A percentile compares a stretch with the other conserved stretches of the same genome.
phyloP scores from a whole-genome alignment of 2,888 invertebrate species.

The Drosophila picticornis region DNA sequence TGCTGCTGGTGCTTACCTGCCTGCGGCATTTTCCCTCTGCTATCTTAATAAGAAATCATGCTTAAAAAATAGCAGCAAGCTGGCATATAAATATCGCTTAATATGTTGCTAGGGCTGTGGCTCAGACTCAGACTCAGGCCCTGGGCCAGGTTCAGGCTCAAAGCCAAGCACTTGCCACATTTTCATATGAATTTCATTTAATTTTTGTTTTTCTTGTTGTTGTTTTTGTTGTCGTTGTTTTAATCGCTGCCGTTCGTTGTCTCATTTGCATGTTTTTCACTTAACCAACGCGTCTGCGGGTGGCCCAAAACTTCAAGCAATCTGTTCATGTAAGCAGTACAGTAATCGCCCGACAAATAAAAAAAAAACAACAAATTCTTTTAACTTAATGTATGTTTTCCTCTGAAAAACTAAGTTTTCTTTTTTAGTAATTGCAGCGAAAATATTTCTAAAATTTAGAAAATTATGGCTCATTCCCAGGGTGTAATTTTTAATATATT shows the following conservation, averaged over 20 bases:
- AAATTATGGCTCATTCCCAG: too few species aligned
- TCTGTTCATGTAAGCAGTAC: conserved; percentile 19
- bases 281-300: conserved; percentile 59
- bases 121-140: conserved; percentile 2
- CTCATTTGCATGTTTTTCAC: conserved; percentile 70
- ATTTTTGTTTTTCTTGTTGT: conserved; percentile 33
- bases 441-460: not conserved
- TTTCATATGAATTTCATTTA: conserved; percentile 76
- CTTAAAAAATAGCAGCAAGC: conserved; percentile 35
- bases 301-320: conserved; percentile 23
- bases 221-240: conserved; percentile 21
- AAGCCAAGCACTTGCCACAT: conserved; percentile 64
- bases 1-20: conserved; percentile 50
- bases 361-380: not conserved
- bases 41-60: conserved; percentile 77
- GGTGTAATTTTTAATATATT: too few species aligned
- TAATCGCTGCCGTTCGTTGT: conserved; percentile 24
- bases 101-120: conserved; percentile 55
- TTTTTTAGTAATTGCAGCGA: too few species aligned
- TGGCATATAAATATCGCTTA: conserved; percentile 78
- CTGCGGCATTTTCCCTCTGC: conserved; percentile 33
- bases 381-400: not conserved
- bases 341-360: not conserved
- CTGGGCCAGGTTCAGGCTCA: conserved; percentile 30
- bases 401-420: too few species aligned